These are phyloP conservation scores for Lepidocyrtinus sp. DNA, from an alignment of 2,888 invertebrate genomes.

Conservation along the genomic window DNA sequence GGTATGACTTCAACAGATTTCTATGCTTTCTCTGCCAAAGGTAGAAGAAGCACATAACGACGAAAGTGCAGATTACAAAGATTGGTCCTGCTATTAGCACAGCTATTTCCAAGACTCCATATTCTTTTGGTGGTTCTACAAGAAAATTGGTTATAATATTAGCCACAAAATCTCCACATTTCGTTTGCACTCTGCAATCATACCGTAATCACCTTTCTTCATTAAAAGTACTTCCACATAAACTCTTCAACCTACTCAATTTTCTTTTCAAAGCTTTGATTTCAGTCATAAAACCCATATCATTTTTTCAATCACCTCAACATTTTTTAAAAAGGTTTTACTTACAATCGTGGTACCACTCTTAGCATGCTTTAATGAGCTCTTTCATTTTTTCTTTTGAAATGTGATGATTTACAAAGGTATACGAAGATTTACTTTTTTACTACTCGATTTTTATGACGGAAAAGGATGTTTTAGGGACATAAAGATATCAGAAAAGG, in stretches of 20 bases:
- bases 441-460: too few relatives aligned
- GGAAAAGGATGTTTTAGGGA: not conserved
- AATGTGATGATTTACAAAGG: constrained; percentile 34
- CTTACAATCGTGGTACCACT: too few relatives aligned
- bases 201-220: not conserved
- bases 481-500: not conserved
- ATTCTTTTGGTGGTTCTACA: constrained; percentile 49
- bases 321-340: too few relatives aligned
- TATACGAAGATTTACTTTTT: not conserved
- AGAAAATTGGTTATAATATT: not conserved
- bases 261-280: too few relatives aligned
- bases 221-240: not conserved
- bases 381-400: constrained; percentile 8
- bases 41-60: constrained; percentile 79
- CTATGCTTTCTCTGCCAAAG: constrained; percentile 73
- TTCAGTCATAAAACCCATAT: too few relatives aligned
- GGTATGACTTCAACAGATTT: constrained; percentile 70
- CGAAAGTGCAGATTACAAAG: constrained; percentile 78
- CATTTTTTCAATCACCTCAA: too few relatives aligned
- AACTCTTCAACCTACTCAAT: not conserved
- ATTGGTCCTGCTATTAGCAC: constrained; percentile 81
- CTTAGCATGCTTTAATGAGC: not conserved
- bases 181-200: too few relatives aligned
- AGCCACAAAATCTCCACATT: not conserved
- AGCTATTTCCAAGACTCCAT: constrained; percentile 78